Percentiles rank a stretch among this genome's conserved stretches.
Conservation (phyloP, 2,113 vertebrate genomes). For the Amblyopsis rosae region DNA sequence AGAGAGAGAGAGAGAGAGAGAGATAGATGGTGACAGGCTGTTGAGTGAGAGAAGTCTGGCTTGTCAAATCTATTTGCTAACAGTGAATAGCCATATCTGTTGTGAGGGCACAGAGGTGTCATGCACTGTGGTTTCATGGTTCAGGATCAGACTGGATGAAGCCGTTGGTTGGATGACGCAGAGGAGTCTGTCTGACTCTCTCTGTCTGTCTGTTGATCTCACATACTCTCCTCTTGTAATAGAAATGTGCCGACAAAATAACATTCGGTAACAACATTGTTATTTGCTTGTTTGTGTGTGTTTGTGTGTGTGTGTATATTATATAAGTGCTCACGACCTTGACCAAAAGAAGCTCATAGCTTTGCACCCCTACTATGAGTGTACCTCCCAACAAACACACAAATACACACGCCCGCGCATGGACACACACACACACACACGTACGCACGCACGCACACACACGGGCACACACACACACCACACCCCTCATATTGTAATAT, state of each 20-base stretch:
- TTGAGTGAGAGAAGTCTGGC: constrained; percentile 93
- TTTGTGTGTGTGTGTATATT: not conserved
- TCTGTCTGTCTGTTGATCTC: constrained; percentile 38
- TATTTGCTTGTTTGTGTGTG: not conserved
- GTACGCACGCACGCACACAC: constrained; percentile 32
- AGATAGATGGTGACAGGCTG: constrained; percentile 78
- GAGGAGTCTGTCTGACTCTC: constrained; percentile 75
- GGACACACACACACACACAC: constrained; percentile 29
- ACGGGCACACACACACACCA: constrained; percentile 36
- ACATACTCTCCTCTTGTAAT: constrained; percentile 25
- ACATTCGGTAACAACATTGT: not conserved
- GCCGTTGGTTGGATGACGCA: constrained; percentile 70
- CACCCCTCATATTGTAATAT: constrained; percentile 21
- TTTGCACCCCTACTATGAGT: no score
- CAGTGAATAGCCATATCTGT: constrained; percentile 94
- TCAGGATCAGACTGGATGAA: constrained; percentile 86
- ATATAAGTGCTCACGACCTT: no score
- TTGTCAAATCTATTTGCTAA: constrained; percentile 91
- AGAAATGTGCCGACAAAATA: constrained; percentile 1
- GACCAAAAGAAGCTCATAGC: no score
- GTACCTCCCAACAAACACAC: constrained; percentile 28
- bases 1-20: constrained; percentile 45
- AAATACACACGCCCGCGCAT: constrained; percentile 34
- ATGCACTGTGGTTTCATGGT: constrained; percentile 90
- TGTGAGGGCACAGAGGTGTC: constrained; percentile 87